Evolutionary conservation across 2,797 vertebrate genomes (phyloP), one percentile per base, ranked within the genome.

Genomic region (Alca torda): DNA sequence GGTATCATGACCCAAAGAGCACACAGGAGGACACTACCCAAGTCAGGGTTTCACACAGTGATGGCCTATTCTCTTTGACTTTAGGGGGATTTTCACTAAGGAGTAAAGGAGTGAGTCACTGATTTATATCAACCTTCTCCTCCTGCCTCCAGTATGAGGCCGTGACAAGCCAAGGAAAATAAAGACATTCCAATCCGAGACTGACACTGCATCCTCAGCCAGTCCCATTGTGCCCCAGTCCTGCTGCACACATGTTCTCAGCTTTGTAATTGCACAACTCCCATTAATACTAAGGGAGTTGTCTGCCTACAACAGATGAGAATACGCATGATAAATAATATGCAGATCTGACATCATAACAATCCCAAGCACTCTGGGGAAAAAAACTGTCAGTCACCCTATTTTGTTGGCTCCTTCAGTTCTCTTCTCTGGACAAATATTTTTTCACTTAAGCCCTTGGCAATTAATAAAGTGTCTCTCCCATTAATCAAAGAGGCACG

Each of bases 141-240:
- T 97, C 90, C 96, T 97, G 95, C 89, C 94, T 98, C 90, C 96
- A 97, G 90, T 93, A 85, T 45, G 80, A 97, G 77, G 68, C 75
- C 8, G 4, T 75, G 74, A 77, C 68, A 96, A 95, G 97, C 97
- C 97, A 98, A 98, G 54, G 93, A 96, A 98, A 98, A 97, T 95
- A 98, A 97, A 97, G 96, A 95, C 96, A 98, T 97, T 98, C 97
- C 96, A 95, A 94, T 93, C 93, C 0, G 25, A 96, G 94, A 90
- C 97, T 97, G 95, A 97, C 96, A 90, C 53, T 89, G 95, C 94
- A 97, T 92, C 96, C 96, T 96, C 95, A 90, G 69, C 72, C 13
- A 9, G 88, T 95, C 87, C 94, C 82, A 75, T 15, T 77, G 84
- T 93, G 94, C 56, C 87, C 96, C 70, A 68, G 60, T 87, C 82